Evolutionary conservation across 2,113 vertebrate species (phyloP), one percentile per base, ranked within the genome.

Genomic region (Prunella himalayana): DNA sequence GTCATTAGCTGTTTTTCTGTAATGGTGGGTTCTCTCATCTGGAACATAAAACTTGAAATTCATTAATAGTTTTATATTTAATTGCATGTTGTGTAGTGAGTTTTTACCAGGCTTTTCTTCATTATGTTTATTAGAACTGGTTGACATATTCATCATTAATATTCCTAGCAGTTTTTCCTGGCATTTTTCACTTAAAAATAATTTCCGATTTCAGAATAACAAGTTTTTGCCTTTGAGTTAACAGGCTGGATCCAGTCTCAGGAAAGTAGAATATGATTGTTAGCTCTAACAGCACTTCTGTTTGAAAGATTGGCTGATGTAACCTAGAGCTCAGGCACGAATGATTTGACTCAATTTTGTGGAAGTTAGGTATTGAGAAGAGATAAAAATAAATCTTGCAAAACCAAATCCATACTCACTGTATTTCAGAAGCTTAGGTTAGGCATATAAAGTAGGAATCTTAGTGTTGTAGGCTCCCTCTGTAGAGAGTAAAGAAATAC

Each of bases 361-460:
- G 54, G 31, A 83, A 86, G 28, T 80, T 60, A 68, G 33, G 30
- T 71, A 47, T n/a, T 76, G 51, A 86, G 59, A 82, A 71, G 44
- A 86, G 71, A 69, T n/a, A 72, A 95, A 76, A 16, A 44, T 96
- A 83, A 86, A 86, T 86, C 77, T 81, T 92, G 39, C 50, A 84
- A 65, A 57, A 44, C 47, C n/a, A 56, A 88, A 81, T 86, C 64
- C 30, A 47, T 75, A 56, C 18, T 88, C 13, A 66, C 9, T 78
- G 39, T 75, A 70, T 95, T 92, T 94, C 77, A 84, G 86, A 73
- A 66, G 21, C 18, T 84, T 82, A 66, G 68, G 70, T 75, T 56
- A 75, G 47, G 31, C 56, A 54, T 92, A 66, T 54, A 39, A 71
- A 84, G 45, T 39, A 82, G 56, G 51, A 81, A 49, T 81, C 18